phyloP scores from a whole-genome alignment of 2,888 invertebrate genomes.

The Harpalus rubripes region DNA sequence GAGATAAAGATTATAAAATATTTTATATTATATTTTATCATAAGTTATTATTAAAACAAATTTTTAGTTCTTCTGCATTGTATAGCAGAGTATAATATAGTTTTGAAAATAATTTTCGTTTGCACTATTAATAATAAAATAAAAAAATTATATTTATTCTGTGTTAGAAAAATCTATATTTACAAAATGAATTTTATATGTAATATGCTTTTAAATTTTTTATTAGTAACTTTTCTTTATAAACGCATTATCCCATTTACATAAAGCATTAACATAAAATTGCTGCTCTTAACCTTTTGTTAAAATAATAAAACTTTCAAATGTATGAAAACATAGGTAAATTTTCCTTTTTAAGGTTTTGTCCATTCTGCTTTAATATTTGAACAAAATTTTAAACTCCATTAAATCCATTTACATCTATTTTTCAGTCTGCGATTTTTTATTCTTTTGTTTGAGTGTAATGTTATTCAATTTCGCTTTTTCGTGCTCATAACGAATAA shows the following conservation, averaged over 20 bases:
- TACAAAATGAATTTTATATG: background rate
- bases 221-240: background rate
- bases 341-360: conserved; percentile 20
- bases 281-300: background rate
- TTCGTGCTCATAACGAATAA: too few species aligned
- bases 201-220: background rate
- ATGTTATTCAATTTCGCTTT: too few species aligned
- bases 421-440: background rate
- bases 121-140: background rate
- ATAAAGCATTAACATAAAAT: conserved; percentile 38
- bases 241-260: conserved; percentile 20
- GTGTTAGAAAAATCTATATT: conserved; percentile 10
- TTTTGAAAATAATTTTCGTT: background rate
- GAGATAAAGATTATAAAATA: background rate
- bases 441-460: too few species aligned
- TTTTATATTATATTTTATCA: background rate
- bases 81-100: background rate
- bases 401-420: conserved; percentile 15
- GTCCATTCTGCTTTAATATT: conserved; percentile 3
- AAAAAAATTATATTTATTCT: conserved; percentile 3
- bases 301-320: conserved; percentile 24
- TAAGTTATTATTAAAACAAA: background rate
- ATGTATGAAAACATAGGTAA: conserved; percentile 23
- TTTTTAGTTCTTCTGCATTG: too few species aligned
- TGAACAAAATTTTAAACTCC: conserved; percentile 26